Evolutionary conservation across 2,888 invertebrate species (phyloP).

Genomic region (Lapara coniferarum): DNA sequence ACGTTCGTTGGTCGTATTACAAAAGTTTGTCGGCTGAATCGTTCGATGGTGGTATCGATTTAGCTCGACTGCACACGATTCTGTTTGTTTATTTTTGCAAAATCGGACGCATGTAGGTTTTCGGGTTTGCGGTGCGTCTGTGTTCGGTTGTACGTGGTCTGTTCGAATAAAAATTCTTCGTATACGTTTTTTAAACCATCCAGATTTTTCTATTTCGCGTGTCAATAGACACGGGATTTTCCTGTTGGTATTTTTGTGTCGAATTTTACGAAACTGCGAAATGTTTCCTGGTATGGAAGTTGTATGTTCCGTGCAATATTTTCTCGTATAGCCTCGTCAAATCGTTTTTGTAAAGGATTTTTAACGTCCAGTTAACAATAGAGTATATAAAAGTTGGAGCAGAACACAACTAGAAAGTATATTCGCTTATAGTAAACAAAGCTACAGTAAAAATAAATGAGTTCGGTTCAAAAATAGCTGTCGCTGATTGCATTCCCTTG

Average conservation of each 20-base stretch:
- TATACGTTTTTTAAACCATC: constrained; percentile 46
- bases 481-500: constrained; percentile 18
- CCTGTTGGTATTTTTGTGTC: constrained; percentile 34
- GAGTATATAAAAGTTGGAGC: too few species aligned
- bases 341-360: not conserved
- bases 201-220: constrained; percentile 59
- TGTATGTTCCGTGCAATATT: constrained; percentile 4
- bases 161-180: constrained; percentile 55
- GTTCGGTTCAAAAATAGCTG: constrained; percentile 8
- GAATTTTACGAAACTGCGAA: constrained; percentile 20
- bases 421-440: not conserved
- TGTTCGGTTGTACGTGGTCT: constrained; percentile 66
- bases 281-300: constrained; percentile 5
- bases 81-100: constrained; percentile 70
- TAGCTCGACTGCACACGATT: constrained; percentile 61
- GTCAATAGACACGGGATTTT: constrained; percentile 47
- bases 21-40: constrained; percentile 75
- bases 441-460: constrained; percentile 1
- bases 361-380: not conserved
- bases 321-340: not conserved
- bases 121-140: constrained; percentile 76
- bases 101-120: constrained; percentile 74
- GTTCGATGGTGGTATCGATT: constrained; percentile 72
- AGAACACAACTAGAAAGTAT: not conserved
- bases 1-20: constrained; percentile 58